Percentiles rank a stretch among this genome's conserved stretches.
phyloP scores from a whole-genome alignment of 2,113 vertebrate genomes.

The Triplophysa dalaica region DNA sequence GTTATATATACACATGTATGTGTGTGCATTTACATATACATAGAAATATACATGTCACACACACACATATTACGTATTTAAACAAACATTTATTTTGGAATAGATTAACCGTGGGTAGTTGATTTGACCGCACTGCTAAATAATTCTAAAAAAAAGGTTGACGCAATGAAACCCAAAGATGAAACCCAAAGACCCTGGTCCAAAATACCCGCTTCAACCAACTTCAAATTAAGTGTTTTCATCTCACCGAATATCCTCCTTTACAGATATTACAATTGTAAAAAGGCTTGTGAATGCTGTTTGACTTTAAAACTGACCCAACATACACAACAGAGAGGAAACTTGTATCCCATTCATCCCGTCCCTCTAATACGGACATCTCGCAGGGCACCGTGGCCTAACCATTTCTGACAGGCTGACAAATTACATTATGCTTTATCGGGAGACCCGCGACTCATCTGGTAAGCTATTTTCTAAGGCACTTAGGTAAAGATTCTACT shows the following conservation, averaged over 20 bases:
- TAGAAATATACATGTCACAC: no score
- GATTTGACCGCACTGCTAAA: no score
- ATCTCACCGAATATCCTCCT: not conserved
- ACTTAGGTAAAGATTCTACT: conserved; percentile 4
- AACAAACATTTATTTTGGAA: no score
- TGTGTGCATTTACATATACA: no score
- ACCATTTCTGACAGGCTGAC: conserved; percentile 41
- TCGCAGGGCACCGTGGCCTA: not conserved
- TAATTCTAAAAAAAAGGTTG: no score
- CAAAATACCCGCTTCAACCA: not conserved
- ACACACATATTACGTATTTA: no score
- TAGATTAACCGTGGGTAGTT: no score
- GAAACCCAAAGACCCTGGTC: no score
- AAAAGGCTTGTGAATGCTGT: not conserved
- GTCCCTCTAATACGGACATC: not conserved
- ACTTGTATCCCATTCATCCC: not conserved
- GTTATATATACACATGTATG: no score
- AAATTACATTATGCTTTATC: conserved; percentile 51
- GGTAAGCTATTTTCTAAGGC: conserved; percentile 25
- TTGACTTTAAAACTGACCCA: not conserved
- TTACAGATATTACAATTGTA: not conserved
- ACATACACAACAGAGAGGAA: not conserved
- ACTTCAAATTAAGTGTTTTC: not conserved
- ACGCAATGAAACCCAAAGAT: no score
- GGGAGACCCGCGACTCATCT: conserved; percentile 18